Base-by-base conservation (phyloP, 2,888 invertebrate species). In the Panopea generosa region DNA sequence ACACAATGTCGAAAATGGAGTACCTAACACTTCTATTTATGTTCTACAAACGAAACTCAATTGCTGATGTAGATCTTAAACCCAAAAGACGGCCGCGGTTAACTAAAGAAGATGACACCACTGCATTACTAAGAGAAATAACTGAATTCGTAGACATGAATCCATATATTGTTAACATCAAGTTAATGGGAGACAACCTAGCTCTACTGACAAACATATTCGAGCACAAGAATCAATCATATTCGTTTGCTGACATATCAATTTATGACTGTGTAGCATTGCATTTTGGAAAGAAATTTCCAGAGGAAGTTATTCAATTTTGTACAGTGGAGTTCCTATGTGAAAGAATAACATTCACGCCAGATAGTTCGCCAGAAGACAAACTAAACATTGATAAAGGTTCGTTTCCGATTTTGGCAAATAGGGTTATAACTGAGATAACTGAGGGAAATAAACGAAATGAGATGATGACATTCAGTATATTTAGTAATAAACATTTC, bases 251-350 rank as follows among this genome's bases (percentile, higher is more conserved):
- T 14, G 29, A 33, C 11, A n/a, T 1, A 14, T 18, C 50, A 6
- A 22, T 62, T 3, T 62, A 62, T n/a, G 18, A 50, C 16, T 50
- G 49, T 22, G 16, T 62, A 1, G 33, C 50, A 16, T 24, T 62
- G 18, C 29, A 24, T 18, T 29, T 50, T 29, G 50, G 49, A 2
- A 49, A 62, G 20, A 24, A 4, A 20, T 62, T 43, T 20, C 33
- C 33, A 14, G 61, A 62, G n/a, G 61, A 62, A 50, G 38, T 62
- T 3, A 16, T 50, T 3, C 49, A 62, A 50, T 18, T 49, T n/a
- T 62, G 61, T 50, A 14, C 18, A 11, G 7, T 50, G 6, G 50
- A 62, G 11, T 62, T 62, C 50, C 50, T 62, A 2, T 47, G 47
- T 24, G 47, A 47, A 16, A 47, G 20, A 18, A 47, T 16, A 47